These are phyloP conservation scores for Zosterops pallidus DNA, from an alignment of 2,113 vertebrate genomes.

Conservation along the genomic window DNA sequence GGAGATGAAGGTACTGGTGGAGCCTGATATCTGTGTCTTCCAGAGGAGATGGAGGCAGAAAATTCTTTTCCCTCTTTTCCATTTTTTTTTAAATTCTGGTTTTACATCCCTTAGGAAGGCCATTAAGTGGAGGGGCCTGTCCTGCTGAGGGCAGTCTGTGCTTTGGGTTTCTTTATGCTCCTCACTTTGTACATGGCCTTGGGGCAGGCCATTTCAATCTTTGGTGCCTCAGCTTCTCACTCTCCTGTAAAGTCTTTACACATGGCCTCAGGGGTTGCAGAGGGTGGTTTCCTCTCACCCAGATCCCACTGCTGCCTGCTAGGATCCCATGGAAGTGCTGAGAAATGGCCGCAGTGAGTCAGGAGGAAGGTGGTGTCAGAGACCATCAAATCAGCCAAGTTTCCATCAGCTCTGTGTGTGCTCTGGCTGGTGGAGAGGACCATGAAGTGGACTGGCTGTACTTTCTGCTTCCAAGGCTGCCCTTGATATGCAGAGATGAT, in stretches of 20 bases:
- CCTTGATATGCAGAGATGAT: background rate
- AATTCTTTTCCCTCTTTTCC: background rate
- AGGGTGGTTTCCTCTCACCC: background rate
- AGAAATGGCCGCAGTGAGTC: background rate
- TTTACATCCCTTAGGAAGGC: background rate
- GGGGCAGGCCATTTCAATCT: background rate
- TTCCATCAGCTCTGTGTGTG: background rate
- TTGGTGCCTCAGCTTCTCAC: background rate
- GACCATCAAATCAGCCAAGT: background rate
- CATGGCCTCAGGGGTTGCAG: background rate
- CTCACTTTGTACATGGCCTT: background rate
- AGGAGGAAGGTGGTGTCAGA: background rate
- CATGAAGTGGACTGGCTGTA: background rate
- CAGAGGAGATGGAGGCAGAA: background rate
- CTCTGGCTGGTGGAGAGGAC: background rate
- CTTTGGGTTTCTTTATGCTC: background rate
- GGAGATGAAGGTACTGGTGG: background rate
- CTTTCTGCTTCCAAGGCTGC: background rate
- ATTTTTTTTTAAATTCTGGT: background rate
- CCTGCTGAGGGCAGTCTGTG: fast-evolving
- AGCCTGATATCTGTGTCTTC: background rate
- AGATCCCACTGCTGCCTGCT: background rate
- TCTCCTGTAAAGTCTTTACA: background rate
- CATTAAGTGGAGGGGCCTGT: fast-evolving
- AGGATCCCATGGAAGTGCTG: background rate